Evolutionary conservation across 2,113 vertebrate genomes (phyloP), one percentile per base, ranked within the genome.

Genomic region (Tychaedon coryphoeus): DNA sequence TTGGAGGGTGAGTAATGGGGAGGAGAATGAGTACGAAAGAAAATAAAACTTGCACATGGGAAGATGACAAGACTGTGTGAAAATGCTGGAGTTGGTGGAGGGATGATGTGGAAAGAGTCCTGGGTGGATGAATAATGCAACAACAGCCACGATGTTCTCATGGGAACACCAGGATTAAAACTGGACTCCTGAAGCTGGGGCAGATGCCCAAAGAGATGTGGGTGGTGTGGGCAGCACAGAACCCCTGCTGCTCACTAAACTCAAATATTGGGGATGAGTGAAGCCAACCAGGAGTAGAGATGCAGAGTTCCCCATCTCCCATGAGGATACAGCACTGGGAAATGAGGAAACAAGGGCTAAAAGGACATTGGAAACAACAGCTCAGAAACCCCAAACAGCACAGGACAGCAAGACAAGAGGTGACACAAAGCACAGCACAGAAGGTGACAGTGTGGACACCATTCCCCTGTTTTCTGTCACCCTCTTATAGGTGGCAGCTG

Each of bases 391-490:
- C 33, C 43, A 57, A 31, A 38, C 62, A 26, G 42, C 10, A 45
- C 10, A 5, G 0, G 14, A 33, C 14, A 54, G 50, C 23, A 50
- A 76, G 54, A 57, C 36, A 73, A 40, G 23, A 28, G 29, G 60
- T 29, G 56, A 60, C 74, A 84, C 26, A 50, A 66, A 65, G 57
- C 0, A 9, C 60, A 50, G 29, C 1, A 4, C 0, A 0, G 7
- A 66, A 47, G 47, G 43, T 11, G 60, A 53, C n/a, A 33, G 38
- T 6, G 7, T 1, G 20, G 60, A 34, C 25, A 42, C 18, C 18
- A 2, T 6, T 65, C 24, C 20, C 12, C 61, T 28, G 29, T 11
- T 50, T 42, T 17, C 24, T 31, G 89, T 69, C 22, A 47, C n/a
- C 22, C 31, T 67, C 22, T 43, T 19, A 5, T 5, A 19, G 11